These are phyloP conservation scores for Anthonomus grandis DNA, from an alignment of 1,140 invertebrate genomes.

Conservation along the genomic window DNA sequence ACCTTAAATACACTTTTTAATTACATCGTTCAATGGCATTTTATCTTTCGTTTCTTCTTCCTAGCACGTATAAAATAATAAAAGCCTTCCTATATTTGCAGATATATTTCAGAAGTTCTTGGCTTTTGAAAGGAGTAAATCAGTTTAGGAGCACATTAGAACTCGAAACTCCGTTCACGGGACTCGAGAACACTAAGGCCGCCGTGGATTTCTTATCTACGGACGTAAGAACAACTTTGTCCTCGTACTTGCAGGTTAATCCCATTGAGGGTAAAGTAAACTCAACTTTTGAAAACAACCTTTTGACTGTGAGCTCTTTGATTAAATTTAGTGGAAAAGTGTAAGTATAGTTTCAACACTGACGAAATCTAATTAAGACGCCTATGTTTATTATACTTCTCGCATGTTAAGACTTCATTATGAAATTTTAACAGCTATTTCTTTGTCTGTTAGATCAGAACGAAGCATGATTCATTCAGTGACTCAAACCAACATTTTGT, in stretches of 20 bases:
- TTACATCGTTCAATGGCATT: no score
- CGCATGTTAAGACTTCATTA: background rate
- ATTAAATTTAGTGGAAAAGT: constrained; percentile 35
- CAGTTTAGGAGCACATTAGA: constrained; percentile 50
- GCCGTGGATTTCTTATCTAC: constrained; percentile 32
- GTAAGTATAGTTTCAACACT: no score
- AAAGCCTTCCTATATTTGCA: constrained; percentile 17
- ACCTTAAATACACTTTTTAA: no score
- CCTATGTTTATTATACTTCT: background rate
- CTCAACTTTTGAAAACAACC: constrained; percentile 33
- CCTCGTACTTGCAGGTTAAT: constrained; percentile 30
- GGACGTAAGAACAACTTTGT: constrained; percentile 27
- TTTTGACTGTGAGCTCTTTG: constrained; percentile 28
- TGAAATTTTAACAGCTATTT: no score
- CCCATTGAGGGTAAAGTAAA: constrained; percentile 38
- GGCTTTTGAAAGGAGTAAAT: constrained; percentile 54
- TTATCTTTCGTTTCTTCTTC: no score
- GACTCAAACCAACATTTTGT: no score
- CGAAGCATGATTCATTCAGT: no score
- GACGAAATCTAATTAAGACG: background rate
- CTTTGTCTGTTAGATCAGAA: no score
- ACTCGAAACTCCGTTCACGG: constrained; percentile 54
- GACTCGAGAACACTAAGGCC: constrained; percentile 51
- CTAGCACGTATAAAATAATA: no score
- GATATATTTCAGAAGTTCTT: constrained; percentile 40